phyloP scores from a whole-genome alignment of 2,888 invertebrate genomes.

The Leptinotarsa tumamoca region DNA sequence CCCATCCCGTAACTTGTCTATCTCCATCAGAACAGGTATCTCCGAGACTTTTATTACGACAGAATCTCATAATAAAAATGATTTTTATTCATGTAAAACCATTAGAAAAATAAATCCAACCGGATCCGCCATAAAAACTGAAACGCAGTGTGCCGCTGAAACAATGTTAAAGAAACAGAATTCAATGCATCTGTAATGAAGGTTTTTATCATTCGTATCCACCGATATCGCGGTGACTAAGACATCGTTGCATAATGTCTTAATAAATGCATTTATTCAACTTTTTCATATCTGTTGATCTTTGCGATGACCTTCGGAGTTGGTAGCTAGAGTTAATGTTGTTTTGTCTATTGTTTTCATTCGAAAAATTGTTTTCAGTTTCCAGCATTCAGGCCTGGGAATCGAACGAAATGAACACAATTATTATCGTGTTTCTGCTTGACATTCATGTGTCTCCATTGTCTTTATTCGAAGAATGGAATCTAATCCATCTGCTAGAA shows the following conservation, averaged over 20 bases:
- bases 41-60: conserved; percentile 21
- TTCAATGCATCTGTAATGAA: conserved; percentile 34
- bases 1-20: conserved; percentile 11
- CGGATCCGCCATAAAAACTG: conserved; percentile 25
- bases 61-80: conserved; percentile 21
- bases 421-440: background rate
- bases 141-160: conserved; percentile 9
- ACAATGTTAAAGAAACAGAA: conserved; percentile 21
- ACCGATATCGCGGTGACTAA: conserved; percentile 53
- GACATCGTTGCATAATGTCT: conserved; percentile 56
- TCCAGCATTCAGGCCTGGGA: conserved; percentile 23
- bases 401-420: conserved; percentile 7
- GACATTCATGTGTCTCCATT: conserved; percentile 17
- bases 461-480: background rate
- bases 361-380: conserved; percentile 27
- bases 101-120: conserved; percentile 23
- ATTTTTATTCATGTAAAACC: conserved; percentile 20
- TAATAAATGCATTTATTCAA: conserved; percentile 59
- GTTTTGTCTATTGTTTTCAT: conserved; percentile 54
- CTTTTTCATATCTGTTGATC: conserved; percentile 58
- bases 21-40: conserved; percentile 20
- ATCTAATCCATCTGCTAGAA: background rate
- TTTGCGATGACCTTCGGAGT: conserved; percentile 57
- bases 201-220: conserved; percentile 27
- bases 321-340: conserved; percentile 53